These are phyloP conservation scores for Thalassoma bifasciatum DNA, from an alignment of 2,113 vertebrate genomes.

Conservation along the genomic window DNA sequence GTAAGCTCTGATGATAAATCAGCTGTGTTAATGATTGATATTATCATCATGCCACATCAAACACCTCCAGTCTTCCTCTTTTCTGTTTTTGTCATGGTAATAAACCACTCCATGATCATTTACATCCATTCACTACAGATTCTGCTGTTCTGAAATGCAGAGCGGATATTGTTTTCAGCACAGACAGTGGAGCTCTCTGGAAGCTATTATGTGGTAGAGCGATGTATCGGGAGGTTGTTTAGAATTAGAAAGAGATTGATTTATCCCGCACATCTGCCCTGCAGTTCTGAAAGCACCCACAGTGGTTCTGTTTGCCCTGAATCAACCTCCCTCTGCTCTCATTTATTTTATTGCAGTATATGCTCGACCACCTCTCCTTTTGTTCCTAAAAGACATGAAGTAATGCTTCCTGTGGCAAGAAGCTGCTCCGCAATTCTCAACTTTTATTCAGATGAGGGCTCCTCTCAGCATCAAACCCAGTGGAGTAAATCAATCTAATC, in stretches of 20 bases:
- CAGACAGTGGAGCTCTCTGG: constrained; percentile 51
- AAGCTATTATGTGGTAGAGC: constrained; percentile 49
- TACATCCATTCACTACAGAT: neutral
- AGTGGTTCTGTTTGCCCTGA: constrained; percentile 38
- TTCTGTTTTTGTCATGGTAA: neutral
- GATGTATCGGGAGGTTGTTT: constrained; percentile 43
- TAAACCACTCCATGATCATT: neutral
- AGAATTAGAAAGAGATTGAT: constrained; percentile 48
- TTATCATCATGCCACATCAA: constrained; percentile 44
- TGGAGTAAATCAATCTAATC: constrained; percentile 55
- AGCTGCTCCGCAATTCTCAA: constrained; percentile 16
- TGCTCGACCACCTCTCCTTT: constrained; percentile 28
- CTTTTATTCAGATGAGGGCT: constrained; percentile 48
- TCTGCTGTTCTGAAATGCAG: neutral
- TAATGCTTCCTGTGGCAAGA: constrained; percentile 49
- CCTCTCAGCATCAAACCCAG: neutral
- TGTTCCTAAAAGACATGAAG: constrained; percentile 51
- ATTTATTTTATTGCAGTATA: constrained; percentile 35
- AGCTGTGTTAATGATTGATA: constrained; percentile 39
- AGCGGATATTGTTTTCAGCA: neutral
- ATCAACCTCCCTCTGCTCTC: constrained; percentile 43
- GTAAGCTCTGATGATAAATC: constrained; percentile 63
- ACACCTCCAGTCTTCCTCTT: neutral
- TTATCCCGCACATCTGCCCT: constrained; percentile 48
- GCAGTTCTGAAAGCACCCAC: constrained; percentile 21